Evolutionary conservation across 2,113 vertebrate species (phyloP), one percentile per base, ranked within the genome.

Genomic region (Glaucidium brasilianum): DNA sequence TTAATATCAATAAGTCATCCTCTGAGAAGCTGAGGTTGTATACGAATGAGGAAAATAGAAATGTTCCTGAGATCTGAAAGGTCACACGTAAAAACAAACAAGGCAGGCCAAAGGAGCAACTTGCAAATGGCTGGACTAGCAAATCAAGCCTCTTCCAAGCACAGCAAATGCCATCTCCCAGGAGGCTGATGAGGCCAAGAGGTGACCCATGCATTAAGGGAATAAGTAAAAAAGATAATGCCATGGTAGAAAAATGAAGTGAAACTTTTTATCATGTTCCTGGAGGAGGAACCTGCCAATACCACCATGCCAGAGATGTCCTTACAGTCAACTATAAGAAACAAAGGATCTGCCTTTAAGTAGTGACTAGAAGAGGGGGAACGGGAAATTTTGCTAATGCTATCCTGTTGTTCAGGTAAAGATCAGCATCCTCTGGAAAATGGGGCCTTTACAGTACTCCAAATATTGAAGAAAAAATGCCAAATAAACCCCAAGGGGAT

Each of bases 1-100:
- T 95, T 97, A 91, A 96, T 96, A 96, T 95, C 87, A 95, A 3
- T 97, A 97, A 97, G 95, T 97, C 91, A 96, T 96, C 68, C 87
- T 94, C 76, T 55, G 80, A 87, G 89, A 94, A 91, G 91, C 84
- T 85, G 84, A 81, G 62, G 87, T 73, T 95, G 73, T 92, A 94
- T 79, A 90, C 1, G 30, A 91, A 78, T 2, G 29, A 78, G 73
- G 63, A 87, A 92, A 95, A 96, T 71, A 85, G 68, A 91, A 93
- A 47, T 11, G 77, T 85, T 94, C 81, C 69, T 74, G 88, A 87
- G 74, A 79, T 84, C 66, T 74, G 81, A 60, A 78, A 96, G 90
- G 95, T 90, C 85, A 75, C 56, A 86, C 34, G 3, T 81, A 58
- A 81, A 87, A 94, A 86, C 35, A 92, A 91, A 86, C 77, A 92